Base-by-base conservation (phyloP, 2,113 vertebrate genomes). In the Vicugna pacos region DNA sequence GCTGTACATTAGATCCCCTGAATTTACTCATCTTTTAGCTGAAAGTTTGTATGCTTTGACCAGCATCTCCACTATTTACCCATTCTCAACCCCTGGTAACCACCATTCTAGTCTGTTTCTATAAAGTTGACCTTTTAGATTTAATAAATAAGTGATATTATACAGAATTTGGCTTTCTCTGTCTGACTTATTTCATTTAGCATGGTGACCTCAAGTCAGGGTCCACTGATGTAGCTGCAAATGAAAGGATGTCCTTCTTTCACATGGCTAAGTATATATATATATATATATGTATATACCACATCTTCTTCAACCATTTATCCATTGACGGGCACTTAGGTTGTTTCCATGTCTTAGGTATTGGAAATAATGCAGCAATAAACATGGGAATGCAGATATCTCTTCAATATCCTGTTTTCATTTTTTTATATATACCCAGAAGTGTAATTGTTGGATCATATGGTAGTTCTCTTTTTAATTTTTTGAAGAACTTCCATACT, bases 21-120 rank as follows among this genome's bases (percentile, higher is more conserved):
- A 67, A 4, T 16, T 42, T 79, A 90, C 22, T 38, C 48, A 90
- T 77, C 60, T 54, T 90, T 38, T 52, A 77, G 60, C 24, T 89
- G 32, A 48, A 77, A 52, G 7, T 89, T 52, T 77, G 42, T 65
- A 67, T 16, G 15, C 12, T 65, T 65, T 32, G 48, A 52, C 11
- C n/a, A 90, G 35, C 24, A 65, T 67, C 58, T 79, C 48, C 17
- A 32, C 17, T 22, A 65, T 46, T 22, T 5, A 1, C 58, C 16
- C 46, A 10, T 7, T 5, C 1, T 32, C 4, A 35, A 16, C 6
- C 15, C 2, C 22, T 2, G 0, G 42, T 50, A 50, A 89, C 6
- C 15, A 52, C 22, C 11, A n/a, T 50, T 52, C 14, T 64, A 50
- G 42, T 28, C 6, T 46, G 38, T 50, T 76, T 76, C 56, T n/a